Evolutionary conservation across 2,797 vertebrate species (phyloP), one percentile per base, ranked within the genome.

Genomic region (Argentina silus): DNA sequence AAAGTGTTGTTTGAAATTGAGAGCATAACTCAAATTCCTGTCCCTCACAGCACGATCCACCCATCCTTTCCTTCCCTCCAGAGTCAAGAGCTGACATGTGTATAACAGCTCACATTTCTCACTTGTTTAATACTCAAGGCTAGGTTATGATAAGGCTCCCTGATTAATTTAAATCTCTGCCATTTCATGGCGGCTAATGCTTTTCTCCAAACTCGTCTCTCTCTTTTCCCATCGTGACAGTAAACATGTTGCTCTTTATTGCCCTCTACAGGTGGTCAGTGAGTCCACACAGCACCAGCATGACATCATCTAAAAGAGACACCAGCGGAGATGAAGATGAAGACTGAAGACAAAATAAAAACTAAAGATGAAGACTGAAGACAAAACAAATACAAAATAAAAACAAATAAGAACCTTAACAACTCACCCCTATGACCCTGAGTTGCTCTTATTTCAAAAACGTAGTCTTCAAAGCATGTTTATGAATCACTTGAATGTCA

Each of bases 211-310:
- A 36, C 27, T 36, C 27, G 27, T 36, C 27, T 36, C 2, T 36
- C 27, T 61, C 27, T 42, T 6, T 2, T 43, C 27, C 5, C 12
- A 2, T 62, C 2, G 36, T 1, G 14, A 15, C 23, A 15, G 21
- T 50, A 50, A 27, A 66, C 17, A 9, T 17, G 5, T 8, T 7
- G 27, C 27, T 36, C 4, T 72, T 9, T 74, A 53, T 55, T 56
- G 45, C 47, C 47, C 64, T 50, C 70, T 67, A 27, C 56, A 98
- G 97, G 95, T 98, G 7, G 94, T 97, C 87, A 97, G 96, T 0
- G 96, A 98, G 90, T 96, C 96, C 10, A 95, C 95, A 81, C 96
- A 98, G 91, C 96, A 98, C 81, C 95, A 98, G 81, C 93, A 96
- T 0, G 96, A 98, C 85, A 82, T 96, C 87, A 94, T 97, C 84